A percentile compares a stretch with the other conserved stretches of the same genome.
These are phyloP conservation scores for Arion vulgaris DNA, from an alignment of 1,140 invertebrate genomes.

Conservation along the genomic window DNA sequence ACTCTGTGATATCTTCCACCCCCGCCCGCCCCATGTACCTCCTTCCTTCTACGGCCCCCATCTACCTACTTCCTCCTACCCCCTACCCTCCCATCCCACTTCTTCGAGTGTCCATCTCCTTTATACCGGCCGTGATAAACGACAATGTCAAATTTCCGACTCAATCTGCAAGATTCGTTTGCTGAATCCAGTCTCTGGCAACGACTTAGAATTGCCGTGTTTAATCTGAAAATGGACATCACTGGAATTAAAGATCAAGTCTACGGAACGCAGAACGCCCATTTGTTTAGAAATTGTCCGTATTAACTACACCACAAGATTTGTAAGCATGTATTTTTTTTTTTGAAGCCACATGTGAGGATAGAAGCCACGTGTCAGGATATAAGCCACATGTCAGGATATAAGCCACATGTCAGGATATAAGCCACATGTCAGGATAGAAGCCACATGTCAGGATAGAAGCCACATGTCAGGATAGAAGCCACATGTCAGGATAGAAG, in stretches of 20 bases:
- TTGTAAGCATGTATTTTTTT: not conserved
- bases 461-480: too few relatives aligned
- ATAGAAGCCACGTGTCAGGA: not conserved
- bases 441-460: too few relatives aligned
- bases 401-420: not conserved
- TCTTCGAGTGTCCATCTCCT: not conserved
- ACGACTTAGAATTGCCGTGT: conserved; percentile 8
- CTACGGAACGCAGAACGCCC: not conserved
- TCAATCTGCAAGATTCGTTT: not conserved
- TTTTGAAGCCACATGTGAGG: not conserved
- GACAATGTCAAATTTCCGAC: not conserved
- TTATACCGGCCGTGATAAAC: conserved; percentile 1
- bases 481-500: too few relatives aligned
- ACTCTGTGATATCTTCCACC: too few relatives aligned
- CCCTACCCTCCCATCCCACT: too few relatives aligned
- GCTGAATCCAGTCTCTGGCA: not conserved
- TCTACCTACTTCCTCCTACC: too few relatives aligned
- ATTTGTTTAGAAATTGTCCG: not conserved
- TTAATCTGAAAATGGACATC: conserved; percentile 23
- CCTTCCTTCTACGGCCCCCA: too few relatives aligned
- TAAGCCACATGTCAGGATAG: not conserved
- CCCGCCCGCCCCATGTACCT: too few relatives aligned
- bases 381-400: not conserved
- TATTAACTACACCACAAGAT: not conserved
- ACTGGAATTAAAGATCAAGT: conserved; percentile 3